A percentile compares a stretch with the other conserved stretches of the same genome.
These are phyloP conservation scores for Mionectes olivaceus DNA, from an alignment of 2,797 vertebrate species.

Conservation along the genomic window DNA sequence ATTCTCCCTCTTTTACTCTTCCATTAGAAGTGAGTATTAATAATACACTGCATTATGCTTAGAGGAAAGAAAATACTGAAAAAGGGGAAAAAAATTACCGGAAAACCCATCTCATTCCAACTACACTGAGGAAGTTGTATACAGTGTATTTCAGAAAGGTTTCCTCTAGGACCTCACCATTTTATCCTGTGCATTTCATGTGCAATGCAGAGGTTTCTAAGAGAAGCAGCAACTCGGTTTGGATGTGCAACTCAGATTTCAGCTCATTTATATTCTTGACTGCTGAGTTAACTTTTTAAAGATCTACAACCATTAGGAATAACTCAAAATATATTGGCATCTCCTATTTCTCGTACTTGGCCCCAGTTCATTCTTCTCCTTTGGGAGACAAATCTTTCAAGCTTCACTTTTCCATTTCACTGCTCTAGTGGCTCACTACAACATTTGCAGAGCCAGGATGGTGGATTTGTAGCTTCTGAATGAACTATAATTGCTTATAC, in stretches of 20 bases:
- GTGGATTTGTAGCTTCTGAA: conserved; percentile 43
- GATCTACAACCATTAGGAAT: neutral
- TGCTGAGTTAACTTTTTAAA: conserved; percentile 15
- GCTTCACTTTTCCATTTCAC: conserved; percentile 32
- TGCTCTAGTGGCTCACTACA: conserved; percentile 23
- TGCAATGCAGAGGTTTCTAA: neutral
- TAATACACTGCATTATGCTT: neutral
- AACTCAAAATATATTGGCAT: conserved; percentile 28
- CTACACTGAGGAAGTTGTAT: neutral
- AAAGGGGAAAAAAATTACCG: neutral
- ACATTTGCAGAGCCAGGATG: neutral
- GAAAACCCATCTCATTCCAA: neutral
- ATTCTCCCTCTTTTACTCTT: neutral
- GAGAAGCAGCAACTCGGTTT: neutral
- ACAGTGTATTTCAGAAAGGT: neutral
- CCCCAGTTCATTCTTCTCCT: neutral
- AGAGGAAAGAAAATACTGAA: neutral
- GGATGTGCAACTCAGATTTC: neutral
- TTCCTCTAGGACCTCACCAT: neutral
- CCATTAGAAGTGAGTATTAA: neutral
- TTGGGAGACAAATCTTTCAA: conserved; percentile 23
- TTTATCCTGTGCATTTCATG: neutral
- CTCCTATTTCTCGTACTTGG: neutral
- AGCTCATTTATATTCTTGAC: neutral
- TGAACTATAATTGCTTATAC: conserved; percentile 14